A percentile compares a stretch with the other conserved stretches of the same genome.
These are phyloP conservation scores for Drosophila paranaensis DNA, from an alignment of 2,888 invertebrate genomes.

Conservation along the genomic window DNA sequence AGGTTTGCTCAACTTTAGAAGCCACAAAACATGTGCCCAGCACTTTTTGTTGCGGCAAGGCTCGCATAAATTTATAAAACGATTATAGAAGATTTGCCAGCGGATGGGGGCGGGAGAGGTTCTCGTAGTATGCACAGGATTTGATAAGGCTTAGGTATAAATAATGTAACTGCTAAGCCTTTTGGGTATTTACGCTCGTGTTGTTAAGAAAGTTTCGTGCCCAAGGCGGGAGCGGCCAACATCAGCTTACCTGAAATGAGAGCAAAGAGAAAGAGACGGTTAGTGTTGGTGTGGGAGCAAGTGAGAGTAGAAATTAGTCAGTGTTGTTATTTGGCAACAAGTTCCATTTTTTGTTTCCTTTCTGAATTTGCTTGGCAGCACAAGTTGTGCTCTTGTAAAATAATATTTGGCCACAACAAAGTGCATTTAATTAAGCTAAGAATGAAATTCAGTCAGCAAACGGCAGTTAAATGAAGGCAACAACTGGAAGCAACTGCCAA, in stretches of 20 bases:
- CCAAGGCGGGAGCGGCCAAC: constrained; percentile 25
- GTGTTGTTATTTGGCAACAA: constrained; percentile 55
- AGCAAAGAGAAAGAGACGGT: constrained; percentile 30
- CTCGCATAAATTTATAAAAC: constrained; percentile 78
- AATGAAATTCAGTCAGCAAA: constrained; percentile 49
- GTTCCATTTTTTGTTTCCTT: constrained; percentile 10
- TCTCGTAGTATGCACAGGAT: constrained; percentile 34
- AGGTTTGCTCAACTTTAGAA: constrained; percentile 51
- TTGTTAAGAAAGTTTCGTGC: constrained; percentile 68
- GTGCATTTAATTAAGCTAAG: constrained; percentile 74
- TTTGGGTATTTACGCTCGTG: constrained; percentile 79
- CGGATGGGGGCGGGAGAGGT: not conserved
- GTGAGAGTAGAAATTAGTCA: constrained; percentile 46
- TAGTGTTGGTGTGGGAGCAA: not conserved
- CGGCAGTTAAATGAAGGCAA: constrained; percentile 26
- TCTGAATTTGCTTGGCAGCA: constrained; percentile 31
- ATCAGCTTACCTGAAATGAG: constrained; percentile 56
- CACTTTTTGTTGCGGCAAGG: constrained; percentile 46
- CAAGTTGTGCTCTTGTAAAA: constrained; percentile 52
- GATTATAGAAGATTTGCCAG: constrained; percentile 73
- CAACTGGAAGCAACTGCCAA: not conserved
- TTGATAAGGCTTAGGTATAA: constrained; percentile 69
- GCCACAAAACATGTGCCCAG: constrained; percentile 65
- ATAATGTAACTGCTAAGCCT: constrained; percentile 74
- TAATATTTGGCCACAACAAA: constrained; percentile 76